Base-by-base conservation (phyloP, 1,140 invertebrate species). In the Pachyrhynchus sulphureomaculatus region DNA sequence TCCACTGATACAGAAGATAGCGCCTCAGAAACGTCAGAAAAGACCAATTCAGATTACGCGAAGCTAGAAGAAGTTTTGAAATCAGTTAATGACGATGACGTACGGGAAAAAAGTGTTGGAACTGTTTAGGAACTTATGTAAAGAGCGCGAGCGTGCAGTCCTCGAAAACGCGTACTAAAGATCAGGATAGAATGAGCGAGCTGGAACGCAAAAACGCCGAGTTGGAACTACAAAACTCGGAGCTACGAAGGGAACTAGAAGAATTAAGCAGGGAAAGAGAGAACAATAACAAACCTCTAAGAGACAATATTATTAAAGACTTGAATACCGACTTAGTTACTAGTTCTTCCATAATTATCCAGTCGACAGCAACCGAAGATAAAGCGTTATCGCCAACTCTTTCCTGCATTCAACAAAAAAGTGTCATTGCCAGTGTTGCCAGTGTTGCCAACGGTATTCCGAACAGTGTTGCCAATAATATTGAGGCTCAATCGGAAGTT, bases 1-100 rank as follows among this genome's bases (percentile, higher is more conserved):
- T 83, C 81, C 2, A 83, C 82, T 5, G 83, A 84, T 53, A 84
- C 82, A 2, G 83, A 84, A 62, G 83, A 84, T 36, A 74, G 71
- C 47, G 72, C 71, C 9, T 74, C 72, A 0, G 74, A 74, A 64
- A 68, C 64, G 1, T 73, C 72, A 1, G 71, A 71, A 53, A 72
- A 71, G 48, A 57, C 65, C 12, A 26, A 62, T n/a, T 45, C 34
- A 10, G 69, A 70, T 48, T 45, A 64, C 21, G 24, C 49, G 0
- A 71, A 70, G 67, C 45, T 74, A 32, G 68, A 72, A 51, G 69
- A 74, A 18, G 58, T 69, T 2, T 36, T 72, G 20, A 72, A 71
- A 53, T 49, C 48, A 1, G 54, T 67, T 8, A 63, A 67, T 3
- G 59, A 64, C 13, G 49, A 29, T 2, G 56, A 52, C 17, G 45